Evolutionary conservation across 2,888 invertebrate species (phyloP), one percentile per base, ranked within the genome.

Genomic region (Eumacrocentrus americanus): DNA sequence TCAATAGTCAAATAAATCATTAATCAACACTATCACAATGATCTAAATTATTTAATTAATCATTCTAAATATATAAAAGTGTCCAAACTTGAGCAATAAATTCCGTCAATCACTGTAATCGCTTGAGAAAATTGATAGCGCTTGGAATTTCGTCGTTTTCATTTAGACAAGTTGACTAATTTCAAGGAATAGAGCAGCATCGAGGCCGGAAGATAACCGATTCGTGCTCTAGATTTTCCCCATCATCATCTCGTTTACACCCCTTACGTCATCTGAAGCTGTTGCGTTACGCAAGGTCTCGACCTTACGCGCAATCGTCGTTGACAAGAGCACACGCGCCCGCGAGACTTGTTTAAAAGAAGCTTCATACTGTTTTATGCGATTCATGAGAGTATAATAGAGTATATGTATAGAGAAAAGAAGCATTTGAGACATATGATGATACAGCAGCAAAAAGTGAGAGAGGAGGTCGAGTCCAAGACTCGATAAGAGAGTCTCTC

Each of bases 281-380:
- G 38, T 63, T 62, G 57, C 54, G 58, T 66, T 66, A 66, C 63
- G 66, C 66, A 67, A 67, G 67, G 66, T 66, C 66, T 62, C 62
- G 67, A 64, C 64, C 67, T 67, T 66, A 62, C 63, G 38, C 52
- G 48, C 42, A 60, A 60, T 60, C 60, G 50, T 54, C 50, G 42
- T 48, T 54, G 35, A 37, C 22, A 23, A 51, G 14, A 38, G 37
- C 29, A 9, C 9, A 20, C 9, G n/a, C n/a, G 16, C 5, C 38
- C 16, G 16, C 14, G 18, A 40, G 16, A 16, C 37, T 37, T 37
- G 38, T 40, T 14, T 16, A 14, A 40, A 40, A 42, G 7, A 5
- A 11, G 11, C 9, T 42, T 18, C 7, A 11, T 42, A 7, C 3
- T 37, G n/a, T 18, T 20, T 42, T 11, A 42, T 11, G 11, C 0